Base-by-base conservation (phyloP, 2,113 vertebrate species). In the Python bivittatus region DNA sequence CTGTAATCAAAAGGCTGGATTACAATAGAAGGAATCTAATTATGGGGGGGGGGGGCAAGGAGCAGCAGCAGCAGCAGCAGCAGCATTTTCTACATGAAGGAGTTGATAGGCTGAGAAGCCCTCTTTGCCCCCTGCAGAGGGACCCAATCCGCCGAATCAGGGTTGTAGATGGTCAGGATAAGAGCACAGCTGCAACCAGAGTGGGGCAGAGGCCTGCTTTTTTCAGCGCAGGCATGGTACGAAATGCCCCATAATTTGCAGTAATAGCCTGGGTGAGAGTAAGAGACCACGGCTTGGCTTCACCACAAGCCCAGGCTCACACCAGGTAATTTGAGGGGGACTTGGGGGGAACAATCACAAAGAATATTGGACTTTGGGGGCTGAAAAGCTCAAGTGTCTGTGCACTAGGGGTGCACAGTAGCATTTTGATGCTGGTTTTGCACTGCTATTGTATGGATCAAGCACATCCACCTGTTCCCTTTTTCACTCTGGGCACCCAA, bases 21-120 rank as follows among this genome's bases (percentile, higher is more conserved):
- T 84, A 48, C 53, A 64, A 87, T 83, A 42, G 15, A 54, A 20
- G 22, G 44, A 53, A 53, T 84, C 20, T 60, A 89, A 89, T 84
- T 89, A 60, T 84, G 57, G 1, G 10, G 42, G 5, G 3, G 42
- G 11, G 38, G 42, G 25, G 38, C 6, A 17, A 60, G 15, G 29
- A 20, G 27, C 0, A 2, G 33, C 29, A 27, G 53, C 25, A 38
- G 6, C 13, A 72, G 22, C 4, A 52, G 38, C 58, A 4, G 2
- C 13, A 15, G 57, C 22, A 25, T 17, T 79, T 53, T 60, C 64
- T 0, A 0, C 83, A 56, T 44, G 29, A 20, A 1, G n/a, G 0
- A 42, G 61, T 91, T n/a, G 1, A 23, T 4, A 0, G 6, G 44
- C 42, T 29, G 7, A 0, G 12, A 22, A 58, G 10, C 23, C 60